These are phyloP conservation scores for Oryctes rhinoceros DNA, from an alignment of 1,140 invertebrate genomes.

Conservation along the genomic window DNA sequence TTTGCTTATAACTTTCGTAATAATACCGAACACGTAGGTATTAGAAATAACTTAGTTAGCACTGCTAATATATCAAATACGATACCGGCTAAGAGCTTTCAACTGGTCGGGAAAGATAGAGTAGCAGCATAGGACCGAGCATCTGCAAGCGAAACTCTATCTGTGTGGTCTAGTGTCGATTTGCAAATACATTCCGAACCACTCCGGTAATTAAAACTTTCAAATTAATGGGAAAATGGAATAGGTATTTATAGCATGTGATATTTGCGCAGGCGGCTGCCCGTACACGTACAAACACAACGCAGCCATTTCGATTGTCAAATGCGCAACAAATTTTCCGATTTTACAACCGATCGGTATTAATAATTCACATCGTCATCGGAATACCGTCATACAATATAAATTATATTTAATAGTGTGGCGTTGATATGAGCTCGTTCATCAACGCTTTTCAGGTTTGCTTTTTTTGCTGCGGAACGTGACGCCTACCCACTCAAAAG, in stretches of 20 bases:
- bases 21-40: background rate
- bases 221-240: conserved; percentile 8
- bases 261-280: background rate
- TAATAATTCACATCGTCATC: too few species aligned
- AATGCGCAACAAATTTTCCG: too few species aligned
- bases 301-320: too few species aligned
- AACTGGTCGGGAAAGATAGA: background rate
- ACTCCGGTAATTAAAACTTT: conserved; percentile 25
- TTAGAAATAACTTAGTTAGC: conserved; percentile 12
- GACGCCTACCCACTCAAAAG: too few species aligned
- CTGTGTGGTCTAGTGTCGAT: conserved; percentile 28
- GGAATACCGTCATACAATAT: too few species aligned
- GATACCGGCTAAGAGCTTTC: conserved; percentile 10
- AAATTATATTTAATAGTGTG: too few species aligned
- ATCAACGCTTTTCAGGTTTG: too few species aligned
- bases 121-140: background rate
- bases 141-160: background rate
- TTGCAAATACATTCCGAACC: conserved; percentile 28
- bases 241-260: conserved; percentile 8
- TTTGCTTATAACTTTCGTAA: background rate
- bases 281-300: too few species aligned
- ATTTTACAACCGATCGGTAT: too few species aligned
- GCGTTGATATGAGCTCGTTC: too few species aligned
- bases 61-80: conserved; percentile 28
- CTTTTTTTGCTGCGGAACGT: too few species aligned